Conservation (phyloP, 2,797 vertebrate species). For the Muscicapa striata region DNA sequence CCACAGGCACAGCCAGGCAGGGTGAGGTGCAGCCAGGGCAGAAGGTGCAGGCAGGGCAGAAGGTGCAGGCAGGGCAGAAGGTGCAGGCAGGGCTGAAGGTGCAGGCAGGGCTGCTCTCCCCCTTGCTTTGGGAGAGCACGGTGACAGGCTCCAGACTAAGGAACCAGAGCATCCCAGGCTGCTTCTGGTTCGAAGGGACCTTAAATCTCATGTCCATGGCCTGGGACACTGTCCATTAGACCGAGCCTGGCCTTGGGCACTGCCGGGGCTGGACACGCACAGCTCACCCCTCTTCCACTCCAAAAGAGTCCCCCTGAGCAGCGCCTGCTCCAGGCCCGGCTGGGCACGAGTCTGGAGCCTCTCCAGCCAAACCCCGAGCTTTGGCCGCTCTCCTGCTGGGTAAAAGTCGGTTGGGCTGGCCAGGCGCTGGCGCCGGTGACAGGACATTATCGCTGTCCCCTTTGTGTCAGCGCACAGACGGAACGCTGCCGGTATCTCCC, state of each 20-base stretch:
- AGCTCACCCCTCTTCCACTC: too few species aligned
- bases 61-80: too few species aligned
- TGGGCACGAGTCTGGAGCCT: neutral
- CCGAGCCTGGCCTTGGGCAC: neutral
- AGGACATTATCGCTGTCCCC: slow-evolving; percentile 88
- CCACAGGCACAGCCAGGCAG: neutral
- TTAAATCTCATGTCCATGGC: neutral
- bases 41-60: too few species aligned
- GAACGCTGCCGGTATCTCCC: slow-evolving; percentile 82
- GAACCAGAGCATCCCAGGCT: neutral
- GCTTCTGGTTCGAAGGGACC: neutral
- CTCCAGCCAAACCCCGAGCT: neutral
- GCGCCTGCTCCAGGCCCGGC: fast-evolving
- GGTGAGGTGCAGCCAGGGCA: neutral
- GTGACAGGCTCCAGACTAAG: fast-evolving
- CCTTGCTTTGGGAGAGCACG: fast-evolving
- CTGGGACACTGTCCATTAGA: fast-evolving
- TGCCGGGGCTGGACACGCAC: fast-evolving
- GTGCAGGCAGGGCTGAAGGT: too few species aligned
- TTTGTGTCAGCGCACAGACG: slow-evolving; percentile 85
- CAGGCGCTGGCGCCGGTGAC: slow-evolving; percentile 74
- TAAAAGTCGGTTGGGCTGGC: slow-evolving; percentile 39
- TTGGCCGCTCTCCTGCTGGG: neutral
- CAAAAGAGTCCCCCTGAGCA: fast-evolving
- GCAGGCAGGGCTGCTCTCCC: neutral